Conservation (phyloP, 2,888 invertebrate genomes). For the Himalopsyche japonica region DNA sequence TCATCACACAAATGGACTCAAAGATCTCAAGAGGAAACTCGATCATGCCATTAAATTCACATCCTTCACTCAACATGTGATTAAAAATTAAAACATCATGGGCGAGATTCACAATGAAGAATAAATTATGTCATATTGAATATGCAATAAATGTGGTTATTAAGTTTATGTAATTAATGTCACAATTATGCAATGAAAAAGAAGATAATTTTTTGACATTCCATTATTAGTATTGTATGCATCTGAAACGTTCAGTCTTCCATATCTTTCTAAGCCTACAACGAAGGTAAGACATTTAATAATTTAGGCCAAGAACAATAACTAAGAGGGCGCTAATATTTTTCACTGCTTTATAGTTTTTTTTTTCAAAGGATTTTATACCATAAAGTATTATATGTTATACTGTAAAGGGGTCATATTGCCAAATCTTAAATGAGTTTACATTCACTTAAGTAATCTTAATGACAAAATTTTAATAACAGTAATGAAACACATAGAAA, state of each 20-base stretch:
- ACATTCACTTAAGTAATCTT: background rate
- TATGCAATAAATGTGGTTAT: too few relatives aligned
- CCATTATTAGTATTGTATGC: too few relatives aligned
- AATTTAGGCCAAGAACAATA: background rate
- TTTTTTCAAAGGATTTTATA: background rate
- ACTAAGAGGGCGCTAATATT: background rate
- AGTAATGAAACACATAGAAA: background rate
- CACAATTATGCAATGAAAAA: too few relatives aligned
- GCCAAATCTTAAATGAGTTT: background rate
- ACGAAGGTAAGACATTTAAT: background rate
- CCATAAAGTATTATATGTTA: background rate
- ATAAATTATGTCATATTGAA: background rate
- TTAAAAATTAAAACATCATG: too few relatives aligned
- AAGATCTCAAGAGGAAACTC: too few relatives aligned
- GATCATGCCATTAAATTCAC: too few relatives aligned
- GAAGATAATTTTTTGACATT: too few relatives aligned
- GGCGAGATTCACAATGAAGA: background rate
- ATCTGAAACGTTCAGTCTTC: too few relatives aligned
- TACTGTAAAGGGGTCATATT: background rate
- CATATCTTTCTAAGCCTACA: too few relatives aligned
- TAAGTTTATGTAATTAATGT: too few relatives aligned
- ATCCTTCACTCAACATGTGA: too few relatives aligned
- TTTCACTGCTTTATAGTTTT: background rate
- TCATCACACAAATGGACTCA: too few relatives aligned
- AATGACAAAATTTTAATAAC: background rate